A percentile compares a stretch with the other conserved stretches of the same genome.
Evolutionary conservation across 1,140 invertebrate genomes (phyloP).

Genomic region (Subanguina moxae): DNA sequence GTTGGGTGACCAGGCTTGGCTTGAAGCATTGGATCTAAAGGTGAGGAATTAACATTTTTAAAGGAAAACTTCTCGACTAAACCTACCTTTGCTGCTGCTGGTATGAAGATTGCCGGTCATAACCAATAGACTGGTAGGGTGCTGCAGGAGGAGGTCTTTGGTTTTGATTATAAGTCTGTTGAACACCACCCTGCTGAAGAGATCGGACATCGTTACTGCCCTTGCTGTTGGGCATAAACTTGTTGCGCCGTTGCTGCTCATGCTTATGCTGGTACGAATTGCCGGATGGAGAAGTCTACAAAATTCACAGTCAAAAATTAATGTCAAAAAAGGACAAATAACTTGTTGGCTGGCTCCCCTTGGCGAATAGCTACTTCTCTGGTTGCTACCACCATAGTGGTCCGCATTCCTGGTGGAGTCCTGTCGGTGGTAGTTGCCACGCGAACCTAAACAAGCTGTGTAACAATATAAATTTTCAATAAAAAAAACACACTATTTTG

Average conservation of each 20-base stretch:
- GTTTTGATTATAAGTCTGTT: no score
- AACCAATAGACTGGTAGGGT: no score
- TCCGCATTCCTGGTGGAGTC: background rate
- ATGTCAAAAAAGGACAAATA: background rate
- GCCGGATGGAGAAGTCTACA: background rate
- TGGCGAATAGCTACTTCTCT: background rate
- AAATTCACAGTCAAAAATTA: background rate
- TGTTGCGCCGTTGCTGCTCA: background rate
- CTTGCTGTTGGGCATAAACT: background rate
- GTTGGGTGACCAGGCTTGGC: no score
- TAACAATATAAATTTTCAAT: background rate
- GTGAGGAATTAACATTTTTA: no score
- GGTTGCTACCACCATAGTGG: background rate
- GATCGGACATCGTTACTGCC: background rate
- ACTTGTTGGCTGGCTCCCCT: background rate
- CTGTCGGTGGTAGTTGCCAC: constrained; percentile 1
- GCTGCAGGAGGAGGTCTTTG: no score
- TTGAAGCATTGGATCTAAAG: no score
- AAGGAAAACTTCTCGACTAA: no score
- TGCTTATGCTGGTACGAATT: background rate
- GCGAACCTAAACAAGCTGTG: background rate
- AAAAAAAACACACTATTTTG: background rate
- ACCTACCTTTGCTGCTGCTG: background rate
- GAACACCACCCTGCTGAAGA: background rate
- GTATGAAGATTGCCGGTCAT: background rate